A percentile compares a stretch with the other conserved stretches of the same genome.
phyloP scores from a whole-genome alignment of 2,113 vertebrate species.

The Petaurus breviceps region DNA sequence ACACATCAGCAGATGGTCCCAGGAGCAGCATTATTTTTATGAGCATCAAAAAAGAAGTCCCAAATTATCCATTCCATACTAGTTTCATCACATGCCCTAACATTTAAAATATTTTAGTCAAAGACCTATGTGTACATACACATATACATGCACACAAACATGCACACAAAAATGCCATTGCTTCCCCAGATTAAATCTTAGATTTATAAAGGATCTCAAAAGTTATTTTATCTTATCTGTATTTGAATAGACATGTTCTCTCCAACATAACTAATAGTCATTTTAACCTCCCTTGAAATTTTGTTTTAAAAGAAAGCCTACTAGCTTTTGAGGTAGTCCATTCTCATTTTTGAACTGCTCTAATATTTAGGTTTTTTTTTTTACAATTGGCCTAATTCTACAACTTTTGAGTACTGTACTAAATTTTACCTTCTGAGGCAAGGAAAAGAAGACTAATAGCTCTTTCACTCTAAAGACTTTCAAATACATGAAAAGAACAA shows the following conservation, averaged over 20 bases:
- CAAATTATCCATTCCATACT: background rate
- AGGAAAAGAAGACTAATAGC: background rate
- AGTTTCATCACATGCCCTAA: background rate
- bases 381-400: background rate
- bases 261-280: background rate
- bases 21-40: background rate
- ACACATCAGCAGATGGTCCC: background rate
- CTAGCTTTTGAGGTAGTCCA: background rate
- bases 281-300: background rate
- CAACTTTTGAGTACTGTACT: background rate
- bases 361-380: background rate
- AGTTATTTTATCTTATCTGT: background rate
- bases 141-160: background rate
- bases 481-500: background rate
- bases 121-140: background rate
- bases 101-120: background rate
- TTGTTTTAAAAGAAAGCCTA: background rate
- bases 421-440: background rate
- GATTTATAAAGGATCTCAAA: background rate
- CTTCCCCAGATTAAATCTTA: background rate
- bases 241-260: background rate
- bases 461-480: background rate
- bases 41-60: background rate
- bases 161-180: background rate
- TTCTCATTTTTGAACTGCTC: background rate